Evolutionary conservation across 2,888 invertebrate genomes (phyloP).

Genomic region (Tetranychus piercei): DNA sequence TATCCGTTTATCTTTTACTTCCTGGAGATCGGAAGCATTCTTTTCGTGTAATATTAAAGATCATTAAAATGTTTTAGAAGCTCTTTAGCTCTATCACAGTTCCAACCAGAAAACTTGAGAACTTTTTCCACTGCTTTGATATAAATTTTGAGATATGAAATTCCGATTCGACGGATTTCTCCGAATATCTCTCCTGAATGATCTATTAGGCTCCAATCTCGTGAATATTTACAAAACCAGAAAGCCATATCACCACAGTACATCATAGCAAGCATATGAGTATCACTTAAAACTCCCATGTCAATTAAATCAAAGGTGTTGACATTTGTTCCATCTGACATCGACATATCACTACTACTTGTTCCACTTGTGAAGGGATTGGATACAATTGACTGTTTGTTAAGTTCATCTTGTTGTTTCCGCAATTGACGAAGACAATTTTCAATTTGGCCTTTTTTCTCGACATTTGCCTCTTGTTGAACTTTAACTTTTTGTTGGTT

Average conservation of each 20-base stretch:
- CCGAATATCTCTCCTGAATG: neutral
- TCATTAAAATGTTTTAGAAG: neutral
- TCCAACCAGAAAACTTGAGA: conserved; percentile 9
- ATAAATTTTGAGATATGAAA: conserved; percentile 5
- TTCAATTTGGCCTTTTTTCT: conserved; percentile 4
- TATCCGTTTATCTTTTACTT: neutral
- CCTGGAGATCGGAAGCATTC: neutral
- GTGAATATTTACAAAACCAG: conserved; percentile 10
- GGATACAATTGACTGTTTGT: neutral
- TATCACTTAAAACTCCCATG: conserved; percentile 5
- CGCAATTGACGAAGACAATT: neutral
- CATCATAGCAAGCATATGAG: conserved; percentile 12
- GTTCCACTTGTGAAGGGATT: neutral
- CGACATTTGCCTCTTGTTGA: conserved; percentile 6
- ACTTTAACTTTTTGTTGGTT: conserved; percentile 1
- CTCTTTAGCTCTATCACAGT: conserved; percentile 13
- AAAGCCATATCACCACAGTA: conserved; percentile 12
- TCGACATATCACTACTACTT: neutral
- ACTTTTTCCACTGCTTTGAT: conserved; percentile 8
- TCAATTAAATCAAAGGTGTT: conserved; percentile 7
- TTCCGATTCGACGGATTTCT: conserved; percentile 1
- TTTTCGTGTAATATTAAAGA: neutral
- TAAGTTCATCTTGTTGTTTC: conserved; percentile 8
- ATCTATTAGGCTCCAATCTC: conserved; percentile 4
- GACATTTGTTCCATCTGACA: neutral